phyloP scores from a whole-genome alignment of 2,888 invertebrate species.

The Pheosia tremula region DNA sequence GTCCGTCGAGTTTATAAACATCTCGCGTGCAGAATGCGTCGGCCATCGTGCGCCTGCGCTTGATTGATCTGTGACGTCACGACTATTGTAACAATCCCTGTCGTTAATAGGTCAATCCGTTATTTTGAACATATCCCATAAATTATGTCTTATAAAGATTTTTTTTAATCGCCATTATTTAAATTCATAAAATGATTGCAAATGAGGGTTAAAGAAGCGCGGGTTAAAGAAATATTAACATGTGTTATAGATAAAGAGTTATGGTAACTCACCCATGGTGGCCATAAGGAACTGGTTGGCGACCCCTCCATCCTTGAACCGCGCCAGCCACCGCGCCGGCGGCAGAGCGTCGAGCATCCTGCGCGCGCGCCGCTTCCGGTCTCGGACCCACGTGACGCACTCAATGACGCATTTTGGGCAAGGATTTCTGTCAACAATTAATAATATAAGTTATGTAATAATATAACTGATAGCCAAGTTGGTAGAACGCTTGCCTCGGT shows the following conservation, averaged over 20 bases:
- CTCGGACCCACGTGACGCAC: slow-evolving; percentile 37
- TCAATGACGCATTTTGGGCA: slow-evolving; percentile 47
- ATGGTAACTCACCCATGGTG: slow-evolving; percentile 66
- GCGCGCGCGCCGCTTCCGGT: slow-evolving; percentile 33
- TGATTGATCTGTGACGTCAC: background rate
- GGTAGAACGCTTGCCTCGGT: too few relatives aligned
- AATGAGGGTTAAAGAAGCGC: too few relatives aligned
- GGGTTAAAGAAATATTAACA: too few relatives aligned
- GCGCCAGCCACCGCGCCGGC: slow-evolving; percentile 66
- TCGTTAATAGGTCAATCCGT: too few relatives aligned
- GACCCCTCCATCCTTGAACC: slow-evolving; percentile 67
- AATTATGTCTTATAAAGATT: too few relatives aligned
- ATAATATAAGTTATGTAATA: too few relatives aligned
- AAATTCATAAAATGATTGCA: too few relatives aligned
- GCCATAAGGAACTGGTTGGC: slow-evolving; percentile 77
- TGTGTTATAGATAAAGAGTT: too few relatives aligned
- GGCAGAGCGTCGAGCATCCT: slow-evolving; percentile 64
- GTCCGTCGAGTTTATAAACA: background rate
- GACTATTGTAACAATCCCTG: background rate
- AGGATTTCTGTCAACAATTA: slow-evolving; percentile 24
- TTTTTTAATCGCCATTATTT: too few relatives aligned
- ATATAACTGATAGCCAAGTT: too few relatives aligned
- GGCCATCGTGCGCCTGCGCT: background rate
- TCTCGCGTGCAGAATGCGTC: background rate
- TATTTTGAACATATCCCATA: too few relatives aligned